A percentile compares a stretch with the other conserved stretches of the same genome.
Conservation (phyloP, 2,888 invertebrate genomes). For the Eupithecia pulchellata region DNA sequence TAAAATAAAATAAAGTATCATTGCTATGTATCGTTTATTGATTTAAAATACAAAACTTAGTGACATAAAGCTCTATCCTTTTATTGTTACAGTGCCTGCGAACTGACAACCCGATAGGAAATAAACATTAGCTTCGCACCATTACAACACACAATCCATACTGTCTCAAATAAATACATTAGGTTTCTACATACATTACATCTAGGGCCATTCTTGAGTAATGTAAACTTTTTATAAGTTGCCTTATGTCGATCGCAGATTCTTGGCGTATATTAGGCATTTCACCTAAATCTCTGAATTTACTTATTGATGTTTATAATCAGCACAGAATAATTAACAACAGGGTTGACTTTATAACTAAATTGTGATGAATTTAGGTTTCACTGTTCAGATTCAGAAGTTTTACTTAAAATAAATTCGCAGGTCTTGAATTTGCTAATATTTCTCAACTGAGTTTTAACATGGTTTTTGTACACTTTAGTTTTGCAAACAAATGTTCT, state of each 20-base stretch:
- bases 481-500: constrained; percentile 34
- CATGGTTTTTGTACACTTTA: constrained; percentile 31
- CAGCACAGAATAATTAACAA: background rate
- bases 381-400: background rate
- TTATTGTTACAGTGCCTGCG: constrained; percentile 86
- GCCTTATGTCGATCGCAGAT: constrained; percentile 19
- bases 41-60: constrained; percentile 86
- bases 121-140: constrained; percentile 80
- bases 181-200: constrained; percentile 60
- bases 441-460: constrained; percentile 19
- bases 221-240: constrained; percentile 50
- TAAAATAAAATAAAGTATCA: constrained; percentile 63
- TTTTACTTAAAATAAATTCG: constrained; percentile 4
- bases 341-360: background rate
- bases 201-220: constrained; percentile 75
- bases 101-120: constrained; percentile 86
- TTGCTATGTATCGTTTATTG: constrained; percentile 86
- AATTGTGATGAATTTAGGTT: background rate
- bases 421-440: constrained; percentile 21
- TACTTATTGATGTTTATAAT: constrained; percentile 6
- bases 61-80: constrained; percentile 86
- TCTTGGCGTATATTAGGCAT: constrained; percentile 1
- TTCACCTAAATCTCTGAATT: background rate
- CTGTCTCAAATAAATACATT: constrained; percentile 45
- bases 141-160: constrained; percentile 55